Conservation (phyloP, 2,113 vertebrate species). For the Jacana jacana region DNA sequence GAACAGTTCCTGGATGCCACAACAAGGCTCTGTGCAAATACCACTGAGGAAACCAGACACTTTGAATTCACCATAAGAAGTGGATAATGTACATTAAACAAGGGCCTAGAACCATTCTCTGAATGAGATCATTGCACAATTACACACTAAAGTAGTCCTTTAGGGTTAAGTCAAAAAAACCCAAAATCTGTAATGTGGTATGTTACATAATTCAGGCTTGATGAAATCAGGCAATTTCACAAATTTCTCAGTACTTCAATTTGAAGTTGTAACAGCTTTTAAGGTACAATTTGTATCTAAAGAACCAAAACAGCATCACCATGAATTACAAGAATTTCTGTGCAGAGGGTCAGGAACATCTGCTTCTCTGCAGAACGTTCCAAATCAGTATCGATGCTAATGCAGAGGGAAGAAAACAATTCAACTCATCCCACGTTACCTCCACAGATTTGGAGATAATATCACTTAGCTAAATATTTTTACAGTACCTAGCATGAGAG, state of each 20-base stretch:
- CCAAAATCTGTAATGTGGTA: background rate
- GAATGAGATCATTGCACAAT: background rate
- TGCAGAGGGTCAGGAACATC: conserved; percentile 1
- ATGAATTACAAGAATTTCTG: background rate
- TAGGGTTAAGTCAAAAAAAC: background rate
- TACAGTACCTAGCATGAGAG: background rate
- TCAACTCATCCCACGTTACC: background rate
- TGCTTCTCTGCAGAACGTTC: background rate
- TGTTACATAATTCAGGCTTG: background rate
- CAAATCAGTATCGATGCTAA: background rate
- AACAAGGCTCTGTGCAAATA: background rate
- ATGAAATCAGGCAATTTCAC: background rate
- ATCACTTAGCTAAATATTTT: background rate
- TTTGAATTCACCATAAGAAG: background rate
- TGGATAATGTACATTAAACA: background rate
- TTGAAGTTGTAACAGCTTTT: background rate
- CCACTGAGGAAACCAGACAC: background rate
- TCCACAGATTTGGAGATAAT: background rate
- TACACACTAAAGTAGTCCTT: background rate
- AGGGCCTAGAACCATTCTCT: background rate
- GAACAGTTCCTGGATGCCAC: background rate
- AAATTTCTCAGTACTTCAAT: background rate
- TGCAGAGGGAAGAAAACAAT: background rate
- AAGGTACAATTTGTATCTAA: background rate
- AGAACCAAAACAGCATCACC: background rate